Base-by-base conservation (phyloP, 2,113 vertebrate species). In the Hystrix brachyura region DNA sequence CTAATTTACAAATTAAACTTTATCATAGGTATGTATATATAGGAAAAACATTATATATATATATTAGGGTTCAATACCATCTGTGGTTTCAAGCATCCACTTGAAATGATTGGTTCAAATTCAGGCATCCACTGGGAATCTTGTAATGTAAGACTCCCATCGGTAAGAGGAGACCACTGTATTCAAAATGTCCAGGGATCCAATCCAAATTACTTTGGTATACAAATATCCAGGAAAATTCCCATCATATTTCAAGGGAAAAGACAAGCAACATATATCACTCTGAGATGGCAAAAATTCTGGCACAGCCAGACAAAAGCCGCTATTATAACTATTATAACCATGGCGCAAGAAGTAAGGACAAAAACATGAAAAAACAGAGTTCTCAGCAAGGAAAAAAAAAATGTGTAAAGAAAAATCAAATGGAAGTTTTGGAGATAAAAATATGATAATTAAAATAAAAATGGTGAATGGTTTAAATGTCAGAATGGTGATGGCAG, bases 371-470 rank as follows among this genome's bases (percentile, higher is more conserved):
- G 34, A 57, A 96, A 87, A 93, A 4, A 29, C 0, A 2, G 27
- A 94, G 64, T 4, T 32, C 55, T 87, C 32, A 53, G 1, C 23
- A 55, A 53, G 67, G 80, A 65, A 69, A 76, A 8, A 8, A 38
- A 83, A 94, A 91, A 90, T n/a, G 38, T 5, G 48, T 60, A 59
- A 85, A 92, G 14, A 94, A 92, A 14, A 82, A 82, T 80, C 32
- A 94, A 62, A 87, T 71, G n/a, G 19, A 79, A 71, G 60, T 71
- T 92, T 88, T 69, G 78, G n/a, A 94, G 43, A 79, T 65, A 87
- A 62, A 85, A 92, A 71, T 72, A 72, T 8, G 67, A 60, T 60
- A 76, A 64, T 25, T 25, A n/a, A 72, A 38, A 89, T 19, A 59
- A 60, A 67, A 92, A 53, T 18, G 55, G 32, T 38, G n/a, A 43